Evolutionary conservation across 2,113 vertebrate species (phyloP), one percentile per base, ranked within the genome.

Genomic region (Paradoxurus hermaphroditus): DNA sequence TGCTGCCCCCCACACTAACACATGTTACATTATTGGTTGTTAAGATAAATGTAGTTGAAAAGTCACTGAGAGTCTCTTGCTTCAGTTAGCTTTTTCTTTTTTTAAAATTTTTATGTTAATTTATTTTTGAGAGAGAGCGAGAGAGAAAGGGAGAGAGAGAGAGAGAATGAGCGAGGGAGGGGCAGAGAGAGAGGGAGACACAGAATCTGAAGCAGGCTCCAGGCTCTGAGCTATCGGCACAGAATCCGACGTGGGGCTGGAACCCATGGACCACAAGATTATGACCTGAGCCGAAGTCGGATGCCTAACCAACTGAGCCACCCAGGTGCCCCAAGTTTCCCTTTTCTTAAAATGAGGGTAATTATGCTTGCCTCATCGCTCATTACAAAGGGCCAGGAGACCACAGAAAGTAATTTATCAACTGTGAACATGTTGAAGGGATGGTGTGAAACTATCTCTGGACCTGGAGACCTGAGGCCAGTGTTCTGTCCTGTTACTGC

Each of bases 291-390:
- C 21, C 21, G 9, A 56, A 56, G 19, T 56, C 53, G 23, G 56
- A 23, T 21, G 7, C 21, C 56, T 59, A 59, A 59, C 56, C 56
- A 59, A 18, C 21, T 59, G 56, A 59, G 21, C 56, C 56, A 59
- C 7, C 21, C 56, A 59, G 56, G 56, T 1, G 2, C 21, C 21
- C 21, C 21, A 23, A 39, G 29, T 89, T 91, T 90, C 73, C 49
- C 84, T 91, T 95, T 81, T 79, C 53, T 95, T 86, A 51, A 97
- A 88, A 93, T 51, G 53, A 82, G 15, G 3, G 25, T n/a, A 94
- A 82, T 39, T 19, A 49, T 82, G 39, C 44, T 95, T 39, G 63
- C 39, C n/a, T 90, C 72, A 91, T 53, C 3, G 34, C 56, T 95
- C 62, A 93, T 84, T 94, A 46, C 39, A 86, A 94, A 94, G 59